These are phyloP conservation scores for Rallus limicola DNA, from an alignment of 2,113 vertebrate genomes.

Conservation along the genomic window DNA sequence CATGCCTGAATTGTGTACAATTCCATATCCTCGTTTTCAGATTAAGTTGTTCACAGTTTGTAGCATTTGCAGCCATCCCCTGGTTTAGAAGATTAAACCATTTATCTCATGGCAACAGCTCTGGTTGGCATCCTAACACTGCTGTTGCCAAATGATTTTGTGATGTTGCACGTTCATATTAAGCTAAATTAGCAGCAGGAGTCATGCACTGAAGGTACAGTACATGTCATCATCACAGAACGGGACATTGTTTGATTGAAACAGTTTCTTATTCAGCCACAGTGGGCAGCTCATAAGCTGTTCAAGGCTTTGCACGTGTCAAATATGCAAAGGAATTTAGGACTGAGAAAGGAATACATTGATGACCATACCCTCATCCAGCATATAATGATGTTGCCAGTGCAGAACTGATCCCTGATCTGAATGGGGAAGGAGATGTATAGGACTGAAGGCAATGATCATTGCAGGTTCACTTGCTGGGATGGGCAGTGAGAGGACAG, in stretches of 20 bases:
- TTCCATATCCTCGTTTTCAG: not conserved
- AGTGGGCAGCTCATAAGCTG: not conserved
- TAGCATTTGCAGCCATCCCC: not conserved
- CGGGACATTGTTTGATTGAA: not conserved
- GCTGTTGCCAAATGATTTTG: not conserved
- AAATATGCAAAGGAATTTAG: not conserved
- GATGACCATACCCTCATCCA: not conserved
- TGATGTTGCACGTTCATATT: not conserved
- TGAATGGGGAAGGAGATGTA: not conserved
- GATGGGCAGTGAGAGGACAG: not conserved
- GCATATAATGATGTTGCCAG: not conserved
- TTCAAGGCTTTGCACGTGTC: not conserved
- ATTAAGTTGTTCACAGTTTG: not conserved
- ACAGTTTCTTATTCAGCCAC: not conserved
- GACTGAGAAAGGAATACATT: not conserved
- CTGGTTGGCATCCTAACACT: not conserved
- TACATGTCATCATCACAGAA: not conserved
- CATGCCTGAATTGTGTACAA: not conserved
- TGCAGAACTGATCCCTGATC: not conserved
- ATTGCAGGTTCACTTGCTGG: not conserved
- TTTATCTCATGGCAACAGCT: not conserved
- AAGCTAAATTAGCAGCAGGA: constrained; percentile 19
- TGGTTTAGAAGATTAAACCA: not conserved
- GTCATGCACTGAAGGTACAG: not conserved
- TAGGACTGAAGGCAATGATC: not conserved